A percentile compares a stretch with the other conserved stretches of the same genome.
Evolutionary conservation across 1,140 invertebrate genomes (phyloP).

Genomic region (Drosophila pallidifrons): DNA sequence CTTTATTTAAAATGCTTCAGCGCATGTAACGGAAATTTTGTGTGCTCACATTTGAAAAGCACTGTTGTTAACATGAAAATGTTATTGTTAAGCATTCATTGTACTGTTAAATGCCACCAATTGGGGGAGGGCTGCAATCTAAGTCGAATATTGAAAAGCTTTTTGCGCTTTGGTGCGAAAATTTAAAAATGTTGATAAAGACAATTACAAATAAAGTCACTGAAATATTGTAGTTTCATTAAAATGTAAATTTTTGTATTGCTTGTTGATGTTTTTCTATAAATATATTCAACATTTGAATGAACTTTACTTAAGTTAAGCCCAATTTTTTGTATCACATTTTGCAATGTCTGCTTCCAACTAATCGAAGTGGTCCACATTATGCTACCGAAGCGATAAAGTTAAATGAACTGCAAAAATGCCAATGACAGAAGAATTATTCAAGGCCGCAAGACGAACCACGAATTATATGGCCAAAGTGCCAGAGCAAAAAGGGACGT

Average conservation of each 20-base stretch:
- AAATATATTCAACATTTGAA: not conserved
- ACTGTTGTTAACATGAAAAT: not conserved
- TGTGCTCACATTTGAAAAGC: not conserved
- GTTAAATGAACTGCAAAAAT: constrained; percentile 80
- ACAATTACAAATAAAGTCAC: not conserved
- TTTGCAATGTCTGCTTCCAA: not conserved
- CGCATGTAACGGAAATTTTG: not conserved
- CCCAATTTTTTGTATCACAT: not conserved
- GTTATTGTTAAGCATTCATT: not conserved
- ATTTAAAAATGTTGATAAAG: not conserved
- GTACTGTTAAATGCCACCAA: not conserved
- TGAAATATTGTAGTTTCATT: too few relatives aligned
- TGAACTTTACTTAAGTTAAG: not conserved
- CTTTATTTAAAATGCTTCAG: not conserved
- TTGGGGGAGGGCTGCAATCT: constrained; percentile 1
- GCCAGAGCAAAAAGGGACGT: constrained; percentile 20
- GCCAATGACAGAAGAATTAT: constrained; percentile 69
- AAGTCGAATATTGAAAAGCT: not conserved
- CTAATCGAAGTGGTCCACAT: not conserved
- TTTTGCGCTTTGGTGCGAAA: constrained; percentile 1
- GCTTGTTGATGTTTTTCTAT: too few relatives aligned
- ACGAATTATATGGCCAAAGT: constrained; percentile 29
- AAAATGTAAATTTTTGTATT: too few relatives aligned
- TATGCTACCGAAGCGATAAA: constrained; percentile 37
- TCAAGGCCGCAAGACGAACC: constrained; percentile 65